These are phyloP conservation scores for Myotis yumanensis DNA, from an alignment of 2,113 vertebrate species.

Conservation along the genomic window DNA sequence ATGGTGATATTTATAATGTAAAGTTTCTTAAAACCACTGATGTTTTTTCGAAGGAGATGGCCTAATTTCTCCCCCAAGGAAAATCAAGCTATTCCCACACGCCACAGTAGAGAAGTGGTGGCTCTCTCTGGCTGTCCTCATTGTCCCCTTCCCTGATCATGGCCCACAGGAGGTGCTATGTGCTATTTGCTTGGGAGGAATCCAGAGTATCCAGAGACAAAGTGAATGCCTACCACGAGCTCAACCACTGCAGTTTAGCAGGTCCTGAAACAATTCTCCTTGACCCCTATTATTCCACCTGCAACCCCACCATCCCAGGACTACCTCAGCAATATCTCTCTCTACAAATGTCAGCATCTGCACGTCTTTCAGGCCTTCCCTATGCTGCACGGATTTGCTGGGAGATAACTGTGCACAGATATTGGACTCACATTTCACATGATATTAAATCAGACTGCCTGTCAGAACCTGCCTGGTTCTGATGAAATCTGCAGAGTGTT, in stretches of 20 bases:
- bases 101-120: not conserved
- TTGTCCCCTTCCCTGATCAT: not conserved
- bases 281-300: slow-evolving; percentile 72
- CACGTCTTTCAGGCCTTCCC: slow-evolving; percentile 77
- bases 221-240: not conserved
- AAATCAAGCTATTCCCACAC: not conserved
- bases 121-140: not conserved
- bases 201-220: not conserved
- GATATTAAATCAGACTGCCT: slow-evolving; percentile 80
- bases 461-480: slow-evolving; percentile 81
- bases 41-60: not conserved
- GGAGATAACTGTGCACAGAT: slow-evolving; percentile 75
- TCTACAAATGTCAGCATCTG: slow-evolving; percentile 77
- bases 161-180: not conserved
- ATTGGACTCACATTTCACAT: slow-evolving; percentile 79
- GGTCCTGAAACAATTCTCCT: slow-evolving; percentile 80
- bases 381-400: slow-evolving; percentile 78
- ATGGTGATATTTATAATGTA: not conserved
- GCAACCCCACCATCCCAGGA: slow-evolving; percentile 75
- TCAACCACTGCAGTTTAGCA: not conserved
- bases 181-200: not conserved
- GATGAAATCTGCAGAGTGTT: slow-evolving; percentile 82
- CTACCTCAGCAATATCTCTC: slow-evolving; percentile 78
- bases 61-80: not conserved
- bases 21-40: not conserved